These are phyloP conservation scores for Tholera decimalis DNA, from an alignment of 2,888 invertebrate genomes.

Conservation along the genomic window DNA sequence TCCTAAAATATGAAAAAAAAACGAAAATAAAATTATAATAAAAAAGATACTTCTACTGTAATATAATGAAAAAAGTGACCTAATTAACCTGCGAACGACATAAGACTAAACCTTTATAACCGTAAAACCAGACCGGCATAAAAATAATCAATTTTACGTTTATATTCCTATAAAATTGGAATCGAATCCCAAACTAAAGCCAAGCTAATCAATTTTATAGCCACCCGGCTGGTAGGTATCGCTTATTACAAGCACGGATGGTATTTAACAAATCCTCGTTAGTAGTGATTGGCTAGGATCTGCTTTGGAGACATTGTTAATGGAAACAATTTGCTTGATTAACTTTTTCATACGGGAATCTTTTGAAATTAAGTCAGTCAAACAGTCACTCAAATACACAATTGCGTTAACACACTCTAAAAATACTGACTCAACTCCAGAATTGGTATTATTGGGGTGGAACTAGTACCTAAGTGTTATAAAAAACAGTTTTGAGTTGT, in stretches of 20 bases:
- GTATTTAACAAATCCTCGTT: conserved; percentile 49
- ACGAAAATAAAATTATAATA: too few species aligned
- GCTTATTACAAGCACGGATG: conserved; percentile 16
- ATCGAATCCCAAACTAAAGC: conserved; percentile 44
- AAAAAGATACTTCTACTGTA: not conserved
- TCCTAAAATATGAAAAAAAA: too few species aligned
- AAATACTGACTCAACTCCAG: too few species aligned
- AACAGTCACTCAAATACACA: too few species aligned
- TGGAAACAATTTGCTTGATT: conserved; percentile 42
- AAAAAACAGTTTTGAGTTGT: too few species aligned
- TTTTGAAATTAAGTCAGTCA: conserved; percentile 23
- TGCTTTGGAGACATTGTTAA: conserved; percentile 24
- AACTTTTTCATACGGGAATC: conserved; percentile 29
- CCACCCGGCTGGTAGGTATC: conserved; percentile 31
- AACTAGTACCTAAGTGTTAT: too few species aligned
- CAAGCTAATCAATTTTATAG: conserved; percentile 54
- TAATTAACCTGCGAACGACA: conserved; percentile 2
- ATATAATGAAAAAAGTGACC: not conserved
- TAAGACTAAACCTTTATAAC: conserved; percentile 1
- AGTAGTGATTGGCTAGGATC: conserved; percentile 23
- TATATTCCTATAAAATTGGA: conserved; percentile 50
- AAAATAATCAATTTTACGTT: conserved; percentile 57
- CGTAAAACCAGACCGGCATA: conserved; percentile 28
- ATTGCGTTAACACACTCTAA: too few species aligned
- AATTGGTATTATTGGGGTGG: too few species aligned